phyloP scores from a whole-genome alignment of 2,888 invertebrate genomes.

The Odontothrips loti region DNA sequence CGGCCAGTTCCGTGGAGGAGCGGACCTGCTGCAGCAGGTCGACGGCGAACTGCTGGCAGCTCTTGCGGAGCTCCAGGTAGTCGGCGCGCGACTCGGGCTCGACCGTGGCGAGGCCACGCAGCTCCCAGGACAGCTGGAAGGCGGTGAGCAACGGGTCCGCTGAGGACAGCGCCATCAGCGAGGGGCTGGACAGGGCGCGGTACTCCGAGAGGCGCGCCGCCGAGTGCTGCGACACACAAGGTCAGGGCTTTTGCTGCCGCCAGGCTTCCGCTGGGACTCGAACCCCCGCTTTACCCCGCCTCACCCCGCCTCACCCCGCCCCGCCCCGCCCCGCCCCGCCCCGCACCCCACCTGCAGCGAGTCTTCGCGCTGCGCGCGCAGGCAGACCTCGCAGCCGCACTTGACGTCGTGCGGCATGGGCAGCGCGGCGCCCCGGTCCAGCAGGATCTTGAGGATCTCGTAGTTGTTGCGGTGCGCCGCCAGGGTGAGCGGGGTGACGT shows the following conservation, averaged over 20 bases:
- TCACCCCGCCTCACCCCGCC: too few relatives aligned
- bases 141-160: constrained; percentile 90
- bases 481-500: constrained; percentile 87
- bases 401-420: constrained; percentile 86
- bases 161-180: constrained; percentile 87
- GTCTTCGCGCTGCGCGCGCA: constrained; percentile 63
- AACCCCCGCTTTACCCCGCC: too few relatives aligned
- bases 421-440: constrained; percentile 87
- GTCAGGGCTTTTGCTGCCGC: constrained; percentile 53
- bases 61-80: constrained; percentile 78
- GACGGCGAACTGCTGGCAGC: constrained; percentile 87
- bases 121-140: constrained; percentile 92
- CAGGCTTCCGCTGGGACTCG: too few relatives aligned
- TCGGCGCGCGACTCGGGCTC: constrained; percentile 92
- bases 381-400: constrained; percentile 88
- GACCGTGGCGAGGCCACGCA: constrained; percentile 80
- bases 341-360: constrained; percentile 38
- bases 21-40: constrained; percentile 85
- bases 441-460: constrained; percentile 87
- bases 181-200: constrained; percentile 86
- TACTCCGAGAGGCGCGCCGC: constrained; percentile 88
- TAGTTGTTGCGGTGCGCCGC: constrained; percentile 94
- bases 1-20: constrained; percentile 87
- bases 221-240: constrained; percentile 62
- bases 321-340: too few relatives aligned